Evolutionary conservation across 2,113 vertebrate species (phyloP).

Genomic region (Microtus pennsylvanicus): DNA sequence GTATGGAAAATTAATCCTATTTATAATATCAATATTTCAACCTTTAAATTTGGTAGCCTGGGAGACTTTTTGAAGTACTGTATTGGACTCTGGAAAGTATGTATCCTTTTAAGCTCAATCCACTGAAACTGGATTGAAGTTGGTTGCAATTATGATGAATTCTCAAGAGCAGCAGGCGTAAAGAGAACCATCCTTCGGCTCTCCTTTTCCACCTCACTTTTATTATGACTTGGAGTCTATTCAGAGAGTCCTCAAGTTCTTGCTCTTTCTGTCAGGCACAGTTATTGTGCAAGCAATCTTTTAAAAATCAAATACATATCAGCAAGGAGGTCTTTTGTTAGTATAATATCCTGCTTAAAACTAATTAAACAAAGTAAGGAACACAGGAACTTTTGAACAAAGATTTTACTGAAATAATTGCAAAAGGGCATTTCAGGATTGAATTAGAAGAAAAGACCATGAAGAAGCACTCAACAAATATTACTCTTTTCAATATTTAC

Average conservation of each 20-base stretch:
- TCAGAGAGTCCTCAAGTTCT: background rate
- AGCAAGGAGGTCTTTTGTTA: background rate
- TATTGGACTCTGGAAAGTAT: background rate
- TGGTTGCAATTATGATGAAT: background rate
- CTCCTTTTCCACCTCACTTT: background rate
- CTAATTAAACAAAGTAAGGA: constrained; percentile 43
- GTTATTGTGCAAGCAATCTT: background rate
- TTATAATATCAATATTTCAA: background rate
- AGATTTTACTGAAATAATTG: constrained; percentile 23
- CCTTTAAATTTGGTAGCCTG: background rate
- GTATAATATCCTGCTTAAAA: background rate
- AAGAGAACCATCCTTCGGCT: background rate
- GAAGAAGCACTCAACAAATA: background rate
- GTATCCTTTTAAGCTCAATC: background rate
- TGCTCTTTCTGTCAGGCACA: background rate
- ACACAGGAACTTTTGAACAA: background rate
- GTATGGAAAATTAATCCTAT: background rate
- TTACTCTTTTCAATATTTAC: background rate
- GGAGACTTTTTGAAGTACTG: background rate
- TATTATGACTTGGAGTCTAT: background rate
- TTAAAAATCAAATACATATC: background rate
- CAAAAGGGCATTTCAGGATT: constrained; percentile 23
- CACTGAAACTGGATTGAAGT: background rate
- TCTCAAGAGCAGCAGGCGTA: background rate
- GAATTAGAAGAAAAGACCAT: background rate